Evolutionary conservation across 2,888 invertebrate species (phyloP), one percentile per base, ranked within the genome.

Genomic region (Microctonus aethiopoides): DNA sequence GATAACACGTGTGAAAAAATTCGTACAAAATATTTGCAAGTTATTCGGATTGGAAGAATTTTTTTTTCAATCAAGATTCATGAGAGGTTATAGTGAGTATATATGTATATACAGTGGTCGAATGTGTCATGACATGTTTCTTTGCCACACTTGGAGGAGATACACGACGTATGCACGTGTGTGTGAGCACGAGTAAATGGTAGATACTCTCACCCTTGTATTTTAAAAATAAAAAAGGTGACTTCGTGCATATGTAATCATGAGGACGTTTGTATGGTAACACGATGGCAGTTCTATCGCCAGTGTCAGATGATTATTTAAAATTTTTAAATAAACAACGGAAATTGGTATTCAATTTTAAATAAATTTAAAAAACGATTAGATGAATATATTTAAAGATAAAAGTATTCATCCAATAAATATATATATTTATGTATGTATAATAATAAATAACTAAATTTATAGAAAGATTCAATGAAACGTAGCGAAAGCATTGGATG

Each of bases 251-350:
- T 78, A 76, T 78, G 79, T 82, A 84, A 78, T 79, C 76, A 70
- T 72, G 75, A 76, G 77, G 84, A 85, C 83, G 81, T 84, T 85
- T 86, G 84, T 85, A 86, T 84, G 80, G 84, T 80, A 81, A 82
- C 78, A 79, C 79, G 81, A 80, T 86, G 85, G 84, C 85, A 86
- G 86, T 80, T 86, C 84, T 84, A 85, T 85, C 83, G 82, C 77
- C 75, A 72, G 71, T 52, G 36, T 11, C 52, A 57, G 32, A 16
- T 57, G 16, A 32, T 34, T 16, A 32, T 16, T 32, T 16, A 4
- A 32, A 57, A 57, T 29, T 32, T 57, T 57, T 32, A 46, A 46
- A 46, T 46, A 7, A 16, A 16, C 46, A 16, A 46, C 46, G 16
- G 9, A 46, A 46, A 46, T 46, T 46, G 16, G 16, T 46, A 16